Evolutionary conservation across 2,797 vertebrate genomes (phyloP), one percentile per base, ranked within the genome.

Genomic region (Apodemus agrarius): DNA sequence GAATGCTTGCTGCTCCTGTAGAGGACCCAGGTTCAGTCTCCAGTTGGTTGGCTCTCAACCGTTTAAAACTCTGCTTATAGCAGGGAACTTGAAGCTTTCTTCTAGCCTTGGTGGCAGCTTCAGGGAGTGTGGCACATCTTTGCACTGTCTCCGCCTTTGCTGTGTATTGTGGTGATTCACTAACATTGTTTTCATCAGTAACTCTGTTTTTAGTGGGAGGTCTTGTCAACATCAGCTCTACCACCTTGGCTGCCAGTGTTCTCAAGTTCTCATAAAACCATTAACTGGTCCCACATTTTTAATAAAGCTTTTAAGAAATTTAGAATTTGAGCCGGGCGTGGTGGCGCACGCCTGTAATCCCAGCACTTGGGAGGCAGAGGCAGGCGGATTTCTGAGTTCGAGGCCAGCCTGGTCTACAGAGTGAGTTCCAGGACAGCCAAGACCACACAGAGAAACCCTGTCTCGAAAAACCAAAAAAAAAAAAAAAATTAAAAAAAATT

Each of bases 231-330:
- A 37, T 85, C 22, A 65, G 37, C 49, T 76, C 52, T 3, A 31
- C 59, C 85, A 19, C 22, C 54, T 81, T 74, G 78, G 37, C 61
- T 80, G 13, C 8, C 43, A 59, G 49, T 75, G 40, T 79, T 12
- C n/a, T 91, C 29, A 85, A 92, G 87, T 67, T 86, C 80, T 86
- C 75, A 69, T 34, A 89, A 74, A 69, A 61, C 54, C 67, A 46
- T 65, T 89, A 52, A 12, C 49, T 63, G 90, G 61, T 76, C 46
- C 19, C 52, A 40, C 94, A 52, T 61, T 94, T 95, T 91, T 46
- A 89, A 80, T 16, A 65, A n/a, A 40, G 81, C 76, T 72, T 16
- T 93, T 54, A 85, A 95, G 24, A 94, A 81, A 83, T 57, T 54
- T 40, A 93, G 79, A 67, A 74, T 63, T 43, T 49, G n/a, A n/a